Percentiles rank a stretch among this genome's conserved stretches.
phyloP scores from a whole-genome alignment of 1,140 invertebrate genomes.

The Heliconius nattereri region DNA sequence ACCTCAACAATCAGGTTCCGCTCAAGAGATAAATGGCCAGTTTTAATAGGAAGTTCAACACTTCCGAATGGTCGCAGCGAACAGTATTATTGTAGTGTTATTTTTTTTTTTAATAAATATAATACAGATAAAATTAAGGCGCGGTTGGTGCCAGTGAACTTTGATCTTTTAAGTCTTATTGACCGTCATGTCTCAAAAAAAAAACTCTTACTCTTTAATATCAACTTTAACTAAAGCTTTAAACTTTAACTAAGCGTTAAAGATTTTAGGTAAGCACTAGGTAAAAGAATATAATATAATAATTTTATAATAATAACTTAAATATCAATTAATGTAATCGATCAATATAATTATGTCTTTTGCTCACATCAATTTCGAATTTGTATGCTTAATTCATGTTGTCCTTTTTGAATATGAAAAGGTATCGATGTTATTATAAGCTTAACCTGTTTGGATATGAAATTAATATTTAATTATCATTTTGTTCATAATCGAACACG shows the following conservation, averaged over 20 bases:
- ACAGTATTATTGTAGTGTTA: conserved; percentile 20
- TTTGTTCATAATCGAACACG: too few species aligned
- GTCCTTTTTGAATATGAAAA: background rate
- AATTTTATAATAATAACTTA: background rate
- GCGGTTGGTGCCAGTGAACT: conserved; percentile 7
- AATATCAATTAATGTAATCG: background rate
- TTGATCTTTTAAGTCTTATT: background rate
- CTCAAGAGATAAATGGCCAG: conserved; percentile 48
- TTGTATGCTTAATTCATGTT: background rate
- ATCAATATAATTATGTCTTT: background rate
- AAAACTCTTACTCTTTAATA: too few species aligned
- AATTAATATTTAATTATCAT: too few species aligned
- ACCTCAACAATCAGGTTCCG: conserved; percentile 31
- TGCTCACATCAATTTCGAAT: background rate
- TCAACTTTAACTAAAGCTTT: too few species aligned
- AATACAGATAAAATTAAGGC: conserved; percentile 6
- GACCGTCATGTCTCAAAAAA: background rate
- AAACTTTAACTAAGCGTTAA: too few species aligned
- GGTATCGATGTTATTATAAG: background rate
- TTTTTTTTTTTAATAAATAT: conserved; percentile 12
- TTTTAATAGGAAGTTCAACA: conserved; percentile 57
- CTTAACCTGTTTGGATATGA: background rate
- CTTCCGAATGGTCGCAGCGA: conserved; percentile 45
- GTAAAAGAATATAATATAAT: background rate
- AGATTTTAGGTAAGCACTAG: too few species aligned